phyloP scores from a whole-genome alignment of 2,888 invertebrate genomes.

The Philereme transversata region DNA sequence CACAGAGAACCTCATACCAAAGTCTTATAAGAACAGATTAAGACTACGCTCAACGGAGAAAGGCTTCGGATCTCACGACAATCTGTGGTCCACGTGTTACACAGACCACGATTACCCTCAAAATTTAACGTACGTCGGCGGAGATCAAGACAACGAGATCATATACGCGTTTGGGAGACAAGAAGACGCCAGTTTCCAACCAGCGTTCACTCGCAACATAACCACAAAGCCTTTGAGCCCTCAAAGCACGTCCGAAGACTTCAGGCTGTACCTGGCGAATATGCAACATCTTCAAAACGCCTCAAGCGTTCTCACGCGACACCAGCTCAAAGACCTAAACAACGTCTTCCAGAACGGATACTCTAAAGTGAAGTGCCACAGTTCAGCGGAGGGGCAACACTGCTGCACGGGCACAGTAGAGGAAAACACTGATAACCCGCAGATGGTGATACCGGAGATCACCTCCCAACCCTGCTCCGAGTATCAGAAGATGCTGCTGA shows the following conservation, averaged over 20 bases:
- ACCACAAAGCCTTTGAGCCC: conserved; percentile 87
- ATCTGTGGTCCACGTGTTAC: conserved; percentile 78
- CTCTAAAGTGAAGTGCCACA: conserved; percentile 71
- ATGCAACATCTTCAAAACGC: conserved; percentile 89
- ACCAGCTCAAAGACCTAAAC: conserved; percentile 84
- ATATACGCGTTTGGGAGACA: conserved; percentile 77
- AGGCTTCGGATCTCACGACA: conserved; percentile 77
- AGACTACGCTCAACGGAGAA: conserved; percentile 61
- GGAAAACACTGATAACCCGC: conserved; percentile 65
- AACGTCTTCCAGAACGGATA: conserved; percentile 84
- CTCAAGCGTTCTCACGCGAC: conserved; percentile 85
- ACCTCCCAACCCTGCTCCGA: conserved; percentile 80
- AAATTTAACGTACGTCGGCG: conserved; percentile 73
- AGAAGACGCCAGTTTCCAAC: conserved; percentile 65
- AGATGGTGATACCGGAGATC: conserved; percentile 67
- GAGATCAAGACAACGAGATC: conserved; percentile 79
- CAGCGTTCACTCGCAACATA: conserved; percentile 79
- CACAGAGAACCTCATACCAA: conserved; percentile 84
- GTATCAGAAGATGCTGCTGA: conserved; percentile 85
- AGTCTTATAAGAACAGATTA: conserved; percentile 74
- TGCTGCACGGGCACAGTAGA: conserved; percentile 66
- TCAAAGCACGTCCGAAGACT: conserved; percentile 87
- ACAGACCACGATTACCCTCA: conserved; percentile 67
- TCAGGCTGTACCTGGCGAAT: conserved; percentile 88
- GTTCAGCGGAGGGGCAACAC: conserved; percentile 58